Base-by-base conservation (phyloP, 2,797 vertebrate genomes). In the Rhodeus uyekii region DNA sequence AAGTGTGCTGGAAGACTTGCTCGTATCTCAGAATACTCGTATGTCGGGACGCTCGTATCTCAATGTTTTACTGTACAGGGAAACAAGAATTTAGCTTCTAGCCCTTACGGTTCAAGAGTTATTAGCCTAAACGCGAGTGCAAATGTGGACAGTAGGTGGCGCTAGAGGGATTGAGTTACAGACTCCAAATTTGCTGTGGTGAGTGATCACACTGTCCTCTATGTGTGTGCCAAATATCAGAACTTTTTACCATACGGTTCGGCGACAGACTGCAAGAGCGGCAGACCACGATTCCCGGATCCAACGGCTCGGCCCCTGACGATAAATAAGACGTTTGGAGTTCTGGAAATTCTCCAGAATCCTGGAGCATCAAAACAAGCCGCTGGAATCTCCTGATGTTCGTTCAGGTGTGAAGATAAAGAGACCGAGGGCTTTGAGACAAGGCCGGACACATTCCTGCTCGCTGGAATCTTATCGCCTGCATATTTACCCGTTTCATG, bases 401-500 rank as follows among this genome's bases (percentile, higher is more conserved):
- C 44, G 34, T 13, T 34, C 5, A 50, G 18, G 44, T 18, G 44
- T 72, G 68, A 72, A 18, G 39, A 69, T 10, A 36, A 38, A 48
- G 46, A 22, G 13, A 58, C 19, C 22, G 8, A 9, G 61, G 18
- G 22, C 2, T 39, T 7, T 3, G 36, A 67, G 64, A 67, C 64
- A 24, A 27, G 38, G 38, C 38, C 64, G 12, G 64, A 38, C 68
- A 50, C 27, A 71, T 50, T 32, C 68, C 68, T 34, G 44, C 27
- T 53, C 46, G 88, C 89, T 86, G 92, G 92, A 93, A 93, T 93
- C 87, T 95, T 92, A 95, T 95, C 94, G 91, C 86, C 87, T 81
- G 86, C 91, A 91, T 91, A 93, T 93, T 94, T 92, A 92, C 90
- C 87, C 87, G 89, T 90, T 92, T 92, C 91, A 91, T 85, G 87